Evolutionary conservation across 2,113 vertebrate species (phyloP).

Genomic region (Zapus hudsonius): DNA sequence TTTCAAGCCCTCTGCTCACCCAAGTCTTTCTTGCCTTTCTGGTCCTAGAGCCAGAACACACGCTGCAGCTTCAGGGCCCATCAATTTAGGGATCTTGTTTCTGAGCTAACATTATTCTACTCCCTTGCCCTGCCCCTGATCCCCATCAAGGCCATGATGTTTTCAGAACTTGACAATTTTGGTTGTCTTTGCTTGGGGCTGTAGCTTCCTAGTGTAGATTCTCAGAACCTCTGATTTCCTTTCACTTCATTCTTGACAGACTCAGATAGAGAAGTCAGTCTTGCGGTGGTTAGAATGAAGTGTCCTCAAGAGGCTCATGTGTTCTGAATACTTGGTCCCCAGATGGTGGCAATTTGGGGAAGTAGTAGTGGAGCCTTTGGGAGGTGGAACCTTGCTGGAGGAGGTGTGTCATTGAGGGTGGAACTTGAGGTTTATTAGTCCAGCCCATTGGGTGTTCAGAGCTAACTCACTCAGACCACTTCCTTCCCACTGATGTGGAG

Average conservation of each 20-base stretch:
- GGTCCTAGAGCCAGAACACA: not conserved
- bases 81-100: not conserved
- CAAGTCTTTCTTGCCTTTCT: not conserved
- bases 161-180: not conserved
- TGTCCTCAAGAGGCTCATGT: no score
- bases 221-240: not conserved
- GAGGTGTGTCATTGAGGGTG: no score
- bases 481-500: no score
- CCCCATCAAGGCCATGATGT: not conserved
- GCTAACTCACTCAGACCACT: no score
- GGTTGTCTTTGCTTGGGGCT: not conserved
- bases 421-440: no score
- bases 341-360: no score
- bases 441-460: no score
- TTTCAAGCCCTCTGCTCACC: not conserved
- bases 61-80: no score
- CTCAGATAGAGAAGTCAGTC: not conserved
- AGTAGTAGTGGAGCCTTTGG: no score
- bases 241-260: not conserved
- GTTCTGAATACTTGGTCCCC: no score
- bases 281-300: no score
- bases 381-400: no score
- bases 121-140: not conserved
- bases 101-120: not conserved
- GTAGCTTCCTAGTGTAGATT: not conserved